Percentiles rank a stretch among this genome's conserved stretches.
Evolutionary conservation across 2,113 vertebrate genomes (phyloP).

Genomic region (Pomatostomus ruficeps): DNA sequence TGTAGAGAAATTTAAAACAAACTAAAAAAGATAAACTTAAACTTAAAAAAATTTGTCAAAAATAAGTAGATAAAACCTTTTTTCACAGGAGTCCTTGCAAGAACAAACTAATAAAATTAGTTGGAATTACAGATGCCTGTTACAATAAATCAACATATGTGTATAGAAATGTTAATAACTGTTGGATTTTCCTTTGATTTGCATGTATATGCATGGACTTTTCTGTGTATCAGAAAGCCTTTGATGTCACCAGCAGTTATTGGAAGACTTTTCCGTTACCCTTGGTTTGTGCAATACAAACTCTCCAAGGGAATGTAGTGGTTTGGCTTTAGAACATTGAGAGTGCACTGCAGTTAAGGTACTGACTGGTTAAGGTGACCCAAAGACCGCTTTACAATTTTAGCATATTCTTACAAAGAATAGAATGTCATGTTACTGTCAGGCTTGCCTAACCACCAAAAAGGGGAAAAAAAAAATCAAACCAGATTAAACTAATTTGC

Average conservation of each 20-base stretch:
- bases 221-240: not conserved
- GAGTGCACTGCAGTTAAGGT: not conserved
- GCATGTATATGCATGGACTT: not conserved
- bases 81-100: not conserved
- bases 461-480: not conserved
- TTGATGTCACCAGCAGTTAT: not conserved
- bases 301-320: not conserved
- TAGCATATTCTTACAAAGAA: not conserved
- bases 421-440: not conserved
- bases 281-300: not conserved
- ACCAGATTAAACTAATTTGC: not conserved
- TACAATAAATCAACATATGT: not conserved
- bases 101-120: not conserved
- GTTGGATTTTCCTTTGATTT: not conserved
- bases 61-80: not conserved
- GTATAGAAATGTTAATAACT: not conserved
- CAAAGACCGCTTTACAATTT: not conserved
- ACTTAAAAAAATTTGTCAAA: not conserved
- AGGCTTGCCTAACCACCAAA: not conserved
- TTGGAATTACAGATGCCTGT: not conserved
- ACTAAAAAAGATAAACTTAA: not conserved
- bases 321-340: not conserved
- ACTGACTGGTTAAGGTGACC: not conserved
- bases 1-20: not conserved
- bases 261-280: not conserved